Evolutionary conservation across 2,888 invertebrate genomes (phyloP), one percentile per base, ranked within the genome.

Genomic region (Catocala nupta): DNA sequence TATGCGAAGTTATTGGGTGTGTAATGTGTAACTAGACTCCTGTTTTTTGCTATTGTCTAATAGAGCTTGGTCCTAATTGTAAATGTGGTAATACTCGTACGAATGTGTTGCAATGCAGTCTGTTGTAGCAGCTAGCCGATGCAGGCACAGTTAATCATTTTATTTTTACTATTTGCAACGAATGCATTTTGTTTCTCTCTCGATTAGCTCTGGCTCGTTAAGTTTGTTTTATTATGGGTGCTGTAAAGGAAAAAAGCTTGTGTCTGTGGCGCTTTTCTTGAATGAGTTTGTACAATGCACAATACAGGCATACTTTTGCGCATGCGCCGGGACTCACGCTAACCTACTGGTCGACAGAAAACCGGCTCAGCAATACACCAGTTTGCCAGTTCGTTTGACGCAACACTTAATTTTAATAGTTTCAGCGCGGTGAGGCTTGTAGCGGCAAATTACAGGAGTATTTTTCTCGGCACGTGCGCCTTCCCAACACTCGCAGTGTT

Each of bases 341-440:
- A 65, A 62, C 52, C 66, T 47, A 55, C 63, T 55, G 67, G 48
- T 47, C 58, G 55, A 51, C 51, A 25, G 48, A 50, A 55, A 74
- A 73, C 71, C 74, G 65, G 71, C 59, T 64, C 56, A 12, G 62
- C 63, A 66, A 62, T 62, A 65, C 56, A 67, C 73, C 55, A 56
- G 58, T 65, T 62, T 33, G 63, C 69, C 43, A 65, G 57, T 55
- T 73, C 69, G 63, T 56, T 75, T 81, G 79, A 75, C 73, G 81
- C 80, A 85, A 84, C 73, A 59, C 64, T 71, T 77, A 70, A 82
- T 81, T 80, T 73, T 75, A 78, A 81, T 82, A 83, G 74, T 82
- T 84, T 80, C 79, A 82, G 82, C 64, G 81, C 84, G 81, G 75
- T 88, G 82, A 84, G 73, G 84, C 87, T 83, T 83, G 86, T 83